These are phyloP conservation scores for Ricordea florida DNA, from an alignment of 92 coral and sea anemone genomes.

Conservation along the genomic window DNA sequence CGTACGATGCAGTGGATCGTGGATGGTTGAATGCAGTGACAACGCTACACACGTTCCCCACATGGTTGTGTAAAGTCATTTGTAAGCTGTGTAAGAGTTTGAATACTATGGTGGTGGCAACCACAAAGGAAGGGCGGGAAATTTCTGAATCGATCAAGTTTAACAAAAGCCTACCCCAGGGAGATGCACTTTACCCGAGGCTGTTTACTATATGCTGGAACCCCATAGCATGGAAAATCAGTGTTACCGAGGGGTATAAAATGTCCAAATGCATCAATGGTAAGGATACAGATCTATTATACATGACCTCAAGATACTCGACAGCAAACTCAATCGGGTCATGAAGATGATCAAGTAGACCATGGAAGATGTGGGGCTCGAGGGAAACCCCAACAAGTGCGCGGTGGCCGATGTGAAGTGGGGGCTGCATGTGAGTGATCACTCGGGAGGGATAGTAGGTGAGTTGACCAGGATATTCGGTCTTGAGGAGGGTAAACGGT, in stretches of 20 bases:
- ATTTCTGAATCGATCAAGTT: too few species aligned
- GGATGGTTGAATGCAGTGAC: neutral
- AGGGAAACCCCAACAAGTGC: constrained; percentile 63
- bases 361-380: constrained; percentile 46
- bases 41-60: neutral
- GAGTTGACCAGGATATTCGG: too few species aligned
- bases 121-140: too few species aligned
- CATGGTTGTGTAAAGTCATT: neutral
- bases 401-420: constrained; percentile 35
- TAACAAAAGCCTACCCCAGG: neutral
- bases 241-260: constrained; percentile 54
- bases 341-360: constrained; percentile 3
- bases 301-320: constrained; percentile 49
- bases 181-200: neutral
- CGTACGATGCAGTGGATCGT: neutral
- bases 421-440: constrained; percentile 14
- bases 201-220: neutral
- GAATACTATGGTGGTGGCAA: neutral
- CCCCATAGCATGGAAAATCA: neutral
- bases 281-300: constrained; percentile 38
- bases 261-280: constrained; percentile 44
- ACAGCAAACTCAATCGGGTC: constrained; percentile 33
- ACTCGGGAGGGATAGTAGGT: too few species aligned
- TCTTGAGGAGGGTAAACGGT: constrained; percentile 14
- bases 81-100: neutral